A percentile compares a stretch with the other conserved stretches of the same genome.
Conservation (phyloP, 2,797 vertebrate genomes). For the Huso huso region DNA sequence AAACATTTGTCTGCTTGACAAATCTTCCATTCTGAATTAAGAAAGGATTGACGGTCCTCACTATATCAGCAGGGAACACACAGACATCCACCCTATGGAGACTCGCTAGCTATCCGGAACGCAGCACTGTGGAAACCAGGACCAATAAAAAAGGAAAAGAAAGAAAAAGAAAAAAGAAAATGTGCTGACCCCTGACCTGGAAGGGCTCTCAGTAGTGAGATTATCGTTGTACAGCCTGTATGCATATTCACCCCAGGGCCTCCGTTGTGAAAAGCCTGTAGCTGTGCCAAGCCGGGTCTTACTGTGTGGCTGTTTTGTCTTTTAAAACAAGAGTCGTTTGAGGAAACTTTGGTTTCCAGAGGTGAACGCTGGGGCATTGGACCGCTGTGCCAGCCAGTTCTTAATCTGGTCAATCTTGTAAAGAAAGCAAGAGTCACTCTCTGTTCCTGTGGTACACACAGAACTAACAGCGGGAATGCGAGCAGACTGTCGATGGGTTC, state of each 20-base stretch:
- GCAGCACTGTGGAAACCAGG: too few species aligned
- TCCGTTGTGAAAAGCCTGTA: constrained; percentile 13
- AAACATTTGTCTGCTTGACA: too few species aligned
- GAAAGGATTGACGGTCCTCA: too few species aligned
- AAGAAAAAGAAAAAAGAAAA: constrained; percentile 29
- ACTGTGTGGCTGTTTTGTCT: constrained; percentile 11
- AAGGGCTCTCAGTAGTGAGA: constrained; percentile 65
- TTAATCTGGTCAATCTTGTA: constrained; percentile 16
- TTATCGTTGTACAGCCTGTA: constrained; percentile 70
- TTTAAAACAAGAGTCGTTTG: constrained; percentile 17
- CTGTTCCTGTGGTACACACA: background rate
- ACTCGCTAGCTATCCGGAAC: too few species aligned
- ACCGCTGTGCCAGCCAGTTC: constrained; percentile 37
- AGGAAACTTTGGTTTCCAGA: constrained; percentile 45
- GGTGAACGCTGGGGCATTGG: constrained; percentile 59
- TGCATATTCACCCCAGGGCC: constrained; percentile 59
- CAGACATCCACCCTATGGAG: too few species aligned
- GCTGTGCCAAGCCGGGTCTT: constrained; percentile 17
- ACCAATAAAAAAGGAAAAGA: constrained; percentile 16
- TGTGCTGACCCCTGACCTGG: constrained; percentile 59
- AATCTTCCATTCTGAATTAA: too few species aligned
- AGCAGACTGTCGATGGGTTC: constrained; percentile 5
- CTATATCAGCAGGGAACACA: too few species aligned
- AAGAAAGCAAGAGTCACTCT: constrained; percentile 11
- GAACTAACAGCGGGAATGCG: constrained; percentile 1